These are phyloP conservation scores for Ancistrus triradiatus DNA, from an alignment of 2,113 vertebrate species.

Conservation along the genomic window DNA sequence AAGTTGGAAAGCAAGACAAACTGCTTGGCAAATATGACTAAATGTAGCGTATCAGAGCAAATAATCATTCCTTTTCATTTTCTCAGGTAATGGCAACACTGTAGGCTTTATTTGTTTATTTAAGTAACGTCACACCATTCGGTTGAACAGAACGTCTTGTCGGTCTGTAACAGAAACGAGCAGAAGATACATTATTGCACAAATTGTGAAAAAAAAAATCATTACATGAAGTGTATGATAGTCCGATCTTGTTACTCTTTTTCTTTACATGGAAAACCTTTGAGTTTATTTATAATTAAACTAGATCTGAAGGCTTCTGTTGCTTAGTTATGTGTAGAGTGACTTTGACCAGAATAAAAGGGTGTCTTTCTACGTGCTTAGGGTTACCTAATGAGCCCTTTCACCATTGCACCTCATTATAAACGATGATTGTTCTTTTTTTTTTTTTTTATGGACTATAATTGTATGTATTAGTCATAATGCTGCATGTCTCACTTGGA, in stretches of 20 bases:
- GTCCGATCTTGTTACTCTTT: too few species aligned
- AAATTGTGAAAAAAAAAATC: slow-evolving; percentile 23
- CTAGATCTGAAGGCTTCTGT: slow-evolving; percentile 1
- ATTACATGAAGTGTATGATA: slow-evolving; percentile 41
- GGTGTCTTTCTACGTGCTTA: neutral
- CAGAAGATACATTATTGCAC: slow-evolving; percentile 34
- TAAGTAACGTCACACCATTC: slow-evolving; percentile 33
- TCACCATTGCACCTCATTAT: neutral
- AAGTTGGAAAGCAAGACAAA: slow-evolving; percentile 34
- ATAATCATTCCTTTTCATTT: slow-evolving; percentile 46
- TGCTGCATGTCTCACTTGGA: neutral
- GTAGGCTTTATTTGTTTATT: slow-evolving; percentile 43
- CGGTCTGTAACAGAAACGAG: slow-evolving; percentile 21
- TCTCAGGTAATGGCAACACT: slow-evolving; percentile 50
- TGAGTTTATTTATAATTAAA: too few species aligned
- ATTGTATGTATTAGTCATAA: slow-evolving; percentile 3
- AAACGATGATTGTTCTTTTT: neutral
- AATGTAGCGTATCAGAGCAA: slow-evolving; percentile 46
- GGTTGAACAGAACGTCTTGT: slow-evolving; percentile 35
- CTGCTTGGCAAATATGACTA: slow-evolving; percentile 42
- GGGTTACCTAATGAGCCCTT: neutral
- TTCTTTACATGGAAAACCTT: too few species aligned
- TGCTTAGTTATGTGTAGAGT: neutral
- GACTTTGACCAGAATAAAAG: too few species aligned
- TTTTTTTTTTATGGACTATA: neutral